These are phyloP conservation scores for Poecilus cupreus DNA, from an alignment of 2,888 invertebrate genomes.

Conservation along the genomic window DNA sequence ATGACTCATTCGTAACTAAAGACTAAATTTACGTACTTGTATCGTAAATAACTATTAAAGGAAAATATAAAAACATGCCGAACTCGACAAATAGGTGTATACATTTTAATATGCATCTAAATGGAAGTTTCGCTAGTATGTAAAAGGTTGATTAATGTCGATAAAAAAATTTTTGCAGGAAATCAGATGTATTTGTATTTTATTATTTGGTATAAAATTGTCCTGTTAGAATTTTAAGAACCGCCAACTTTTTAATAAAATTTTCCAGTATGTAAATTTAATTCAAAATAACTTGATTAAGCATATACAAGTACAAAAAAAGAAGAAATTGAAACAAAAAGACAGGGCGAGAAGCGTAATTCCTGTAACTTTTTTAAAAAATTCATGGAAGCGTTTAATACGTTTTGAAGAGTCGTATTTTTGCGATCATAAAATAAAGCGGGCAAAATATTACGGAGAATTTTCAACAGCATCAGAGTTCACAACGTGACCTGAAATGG, in stretches of 20 bases:
- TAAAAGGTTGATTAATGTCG: too few relatives aligned
- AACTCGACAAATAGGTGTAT: too few relatives aligned
- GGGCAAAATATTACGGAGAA: conserved; percentile 48
- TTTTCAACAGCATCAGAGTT: conserved; percentile 50
- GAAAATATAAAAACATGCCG: too few relatives aligned
- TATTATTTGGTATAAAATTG: too few relatives aligned
- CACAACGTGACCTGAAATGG: conserved; percentile 45
- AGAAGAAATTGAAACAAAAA: conserved; percentile 32
- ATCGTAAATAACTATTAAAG: too few relatives aligned
- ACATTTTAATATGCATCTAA: too few relatives aligned
- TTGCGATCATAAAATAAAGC: conserved; percentile 52
- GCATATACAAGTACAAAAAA: conserved; percentile 2
- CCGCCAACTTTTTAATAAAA: neutral
- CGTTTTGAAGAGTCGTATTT: conserved; percentile 44
- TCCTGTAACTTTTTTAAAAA: conserved; percentile 21
- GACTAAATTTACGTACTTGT: too few relatives aligned
- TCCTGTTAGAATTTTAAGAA: too few relatives aligned
- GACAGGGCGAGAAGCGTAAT: neutral
- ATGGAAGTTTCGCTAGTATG: too few relatives aligned
- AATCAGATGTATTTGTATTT: too few relatives aligned
- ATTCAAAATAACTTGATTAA: neutral
- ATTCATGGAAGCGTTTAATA: conserved; percentile 48
- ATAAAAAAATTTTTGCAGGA: too few relatives aligned
- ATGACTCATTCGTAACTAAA: too few relatives aligned
- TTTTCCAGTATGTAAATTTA: neutral